Evolutionary conservation across 1,140 invertebrate species (phyloP), one percentile per base, ranked within the genome.

Genomic region (Probaryconus sp.): DNA sequence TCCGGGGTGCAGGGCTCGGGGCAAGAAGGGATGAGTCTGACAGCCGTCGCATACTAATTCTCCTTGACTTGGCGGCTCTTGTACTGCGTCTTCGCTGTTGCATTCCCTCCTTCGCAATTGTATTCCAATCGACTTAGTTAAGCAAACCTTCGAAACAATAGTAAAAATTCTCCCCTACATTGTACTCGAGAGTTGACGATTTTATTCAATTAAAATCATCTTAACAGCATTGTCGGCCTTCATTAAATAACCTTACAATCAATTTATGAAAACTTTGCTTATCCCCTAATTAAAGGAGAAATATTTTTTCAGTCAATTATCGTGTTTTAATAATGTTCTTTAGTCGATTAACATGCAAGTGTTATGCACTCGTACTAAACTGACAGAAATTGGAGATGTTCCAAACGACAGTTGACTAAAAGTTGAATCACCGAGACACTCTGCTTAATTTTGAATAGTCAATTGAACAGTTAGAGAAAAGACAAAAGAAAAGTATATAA

Each of bases 21-120:
- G 6, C 24, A 33, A 38, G 47, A 43, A 73, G 55, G 76, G 56
- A 69, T 55, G 35, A 76, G 74, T 76, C 76, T 80, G 83, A 83
- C 82, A 83, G 63, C 68, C 55, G 58, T 81, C 77, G 84, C 83
- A 85, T 85, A 85, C 84, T 85, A 84, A 85, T 85, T 81, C 75
- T 45, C 58, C 35, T 51, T 24, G 30, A 40, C 14, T 47, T 45
- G n/a, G n/a, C 45, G 43, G 21, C 42, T 18, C 38, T 71, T 18
- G 37, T 45, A 69, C 43, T 11, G 26, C 30, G 9, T 35, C 17
- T 14, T 56, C 14, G 18, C 18, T 10, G 3, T 18, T 5, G 0
- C 24, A 26, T 38, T 26, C 13, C 11, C 10, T 13, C 5, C 10
- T 6, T 24, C n/a, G 9, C 26, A 28, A 9, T 43, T 56, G 38